phyloP scores from a whole-genome alignment of 1,140 invertebrate species.

The Polyergus mexicanus region DNA sequence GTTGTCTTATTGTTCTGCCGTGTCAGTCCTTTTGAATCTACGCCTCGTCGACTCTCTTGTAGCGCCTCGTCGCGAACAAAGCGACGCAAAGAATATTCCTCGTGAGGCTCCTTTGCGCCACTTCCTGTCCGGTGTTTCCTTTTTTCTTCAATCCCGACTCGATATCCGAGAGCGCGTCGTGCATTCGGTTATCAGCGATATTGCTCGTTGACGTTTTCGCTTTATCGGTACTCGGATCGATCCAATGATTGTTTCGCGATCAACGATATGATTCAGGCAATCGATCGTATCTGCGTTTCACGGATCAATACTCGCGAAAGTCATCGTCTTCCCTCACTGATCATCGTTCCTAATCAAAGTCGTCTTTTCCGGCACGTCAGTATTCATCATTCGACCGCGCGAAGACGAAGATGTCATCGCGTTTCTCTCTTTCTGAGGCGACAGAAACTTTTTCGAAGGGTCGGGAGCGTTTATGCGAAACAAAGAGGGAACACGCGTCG shows the following conservation, averaged over 20 bases:
- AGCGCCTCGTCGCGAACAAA: constrained; percentile 60
- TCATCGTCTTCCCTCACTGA: constrained; percentile 5
- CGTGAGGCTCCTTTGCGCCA: constrained; percentile 54
- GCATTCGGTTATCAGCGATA: neutral
- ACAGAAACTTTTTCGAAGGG: neutral
- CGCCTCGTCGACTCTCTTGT: constrained; percentile 42
- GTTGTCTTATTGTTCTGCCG: constrained; percentile 68
- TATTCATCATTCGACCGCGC: constrained; percentile 15
- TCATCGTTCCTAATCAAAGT: neutral
- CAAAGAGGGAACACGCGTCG: neutral
- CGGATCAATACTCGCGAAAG: neutral
- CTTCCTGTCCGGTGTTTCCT: constrained; percentile 51
- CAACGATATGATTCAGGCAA: constrained; percentile 47
- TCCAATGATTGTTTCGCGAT: constrained; percentile 2
- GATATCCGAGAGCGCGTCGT: neutral
- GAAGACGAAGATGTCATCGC: constrained; percentile 4
- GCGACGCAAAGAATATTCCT: constrained; percentile 51
- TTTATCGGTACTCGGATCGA: constrained; percentile 37
- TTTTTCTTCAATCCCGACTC: constrained; percentile 9
- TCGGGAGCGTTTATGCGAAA: neutral
- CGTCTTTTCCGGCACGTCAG: neutral
- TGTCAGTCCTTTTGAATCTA: constrained; percentile 66
- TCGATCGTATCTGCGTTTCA: constrained; percentile 34
- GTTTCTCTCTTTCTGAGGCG: neutral
- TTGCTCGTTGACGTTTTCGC: constrained; percentile 14